Evolutionary conservation across 2,888 invertebrate genomes (phyloP).

Genomic region (Hirtodrosophila duncani): DNA sequence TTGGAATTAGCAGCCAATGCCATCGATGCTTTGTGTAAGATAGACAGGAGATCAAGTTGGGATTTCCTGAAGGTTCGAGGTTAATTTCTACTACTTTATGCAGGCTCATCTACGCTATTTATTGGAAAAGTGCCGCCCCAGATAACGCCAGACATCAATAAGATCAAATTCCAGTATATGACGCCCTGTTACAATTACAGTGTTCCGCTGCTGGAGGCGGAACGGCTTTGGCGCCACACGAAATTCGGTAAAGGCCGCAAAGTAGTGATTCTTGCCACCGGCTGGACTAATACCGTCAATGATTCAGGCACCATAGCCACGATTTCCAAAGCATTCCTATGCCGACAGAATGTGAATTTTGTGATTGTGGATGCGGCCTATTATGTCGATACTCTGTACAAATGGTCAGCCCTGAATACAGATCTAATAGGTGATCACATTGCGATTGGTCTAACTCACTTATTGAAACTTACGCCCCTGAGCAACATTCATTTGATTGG

Average conservation of each 20-base stretch:
- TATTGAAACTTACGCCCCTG: conserved; percentile 57
- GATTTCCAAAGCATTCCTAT: conserved; percentile 70
- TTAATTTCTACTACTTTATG: too few species aligned
- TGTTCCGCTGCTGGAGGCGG: conserved; percentile 65
- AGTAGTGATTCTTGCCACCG: conserved; percentile 74
- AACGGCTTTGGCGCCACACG: conserved; percentile 66
- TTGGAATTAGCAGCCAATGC: conserved; percentile 57
- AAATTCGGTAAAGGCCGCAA: conserved; percentile 64
- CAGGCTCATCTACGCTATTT: conserved; percentile 68
- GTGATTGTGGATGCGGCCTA: conserved; percentile 71
- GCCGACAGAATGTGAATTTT: conserved; percentile 74
- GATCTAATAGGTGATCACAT: conserved; percentile 72
- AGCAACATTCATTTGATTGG: conserved; percentile 75
- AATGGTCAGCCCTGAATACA: conserved; percentile 76
- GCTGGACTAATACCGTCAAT: conserved; percentile 75
- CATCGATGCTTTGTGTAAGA: conserved; percentile 68
- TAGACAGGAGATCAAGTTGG: too few species aligned
- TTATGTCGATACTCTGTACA: conserved; percentile 74
- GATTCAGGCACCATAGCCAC: conserved; percentile 54
- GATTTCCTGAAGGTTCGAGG: too few species aligned
- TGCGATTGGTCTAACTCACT: conserved; percentile 58
- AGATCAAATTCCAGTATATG: conserved; percentile 72
- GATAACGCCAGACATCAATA: conserved; percentile 67
- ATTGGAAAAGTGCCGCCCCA: conserved; percentile 48
- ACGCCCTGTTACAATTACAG: conserved; percentile 66